phyloP scores from a whole-genome alignment of 2,888 invertebrate species.

The Andrena hattorfiana region DNA sequence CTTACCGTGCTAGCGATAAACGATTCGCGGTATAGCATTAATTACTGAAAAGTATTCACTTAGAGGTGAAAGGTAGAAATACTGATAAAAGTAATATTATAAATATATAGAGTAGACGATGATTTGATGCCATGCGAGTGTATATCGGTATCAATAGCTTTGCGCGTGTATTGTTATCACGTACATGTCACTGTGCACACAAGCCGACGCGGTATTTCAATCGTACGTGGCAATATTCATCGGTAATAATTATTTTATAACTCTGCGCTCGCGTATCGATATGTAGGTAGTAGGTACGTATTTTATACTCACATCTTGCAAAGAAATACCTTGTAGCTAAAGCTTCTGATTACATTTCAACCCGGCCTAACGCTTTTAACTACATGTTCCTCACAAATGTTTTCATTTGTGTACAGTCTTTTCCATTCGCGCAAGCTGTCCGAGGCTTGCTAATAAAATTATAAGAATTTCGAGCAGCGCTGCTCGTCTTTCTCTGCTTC shows the following conservation, averaged over 20 bases:
- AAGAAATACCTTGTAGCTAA: not conserved
- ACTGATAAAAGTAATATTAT: conserved; percentile 6
- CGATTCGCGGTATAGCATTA: not conserved
- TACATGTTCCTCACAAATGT: not conserved
- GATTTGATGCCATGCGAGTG: conserved; percentile 5
- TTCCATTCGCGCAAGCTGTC: too few relatives aligned
- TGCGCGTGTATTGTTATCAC: conserved; percentile 43
- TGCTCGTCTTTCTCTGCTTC: not conserved
- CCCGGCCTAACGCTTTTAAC: not conserved
- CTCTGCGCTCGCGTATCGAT: not conserved
- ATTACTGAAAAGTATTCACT: not conserved
- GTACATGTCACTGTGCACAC: conserved; percentile 41
- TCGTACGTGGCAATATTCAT: conserved; percentile 67
- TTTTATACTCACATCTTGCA: not conserved
- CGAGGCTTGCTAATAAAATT: too few relatives aligned
- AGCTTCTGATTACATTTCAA: not conserved
- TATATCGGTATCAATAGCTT: conserved; percentile 14
- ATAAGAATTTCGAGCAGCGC: too few relatives aligned
- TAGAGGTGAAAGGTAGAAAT: conserved; percentile 24
- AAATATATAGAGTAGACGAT: not conserved
- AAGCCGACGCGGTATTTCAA: conserved; percentile 44
- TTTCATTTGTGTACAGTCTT: not conserved
- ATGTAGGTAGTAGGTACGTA: conserved; percentile 32
- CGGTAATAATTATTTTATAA: conserved; percentile 35
- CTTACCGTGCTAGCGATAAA: conserved; percentile 6